Evolutionary conservation across 2,888 invertebrate genomes (phyloP).

Genomic region (Xestia ashworthii): DNA sequence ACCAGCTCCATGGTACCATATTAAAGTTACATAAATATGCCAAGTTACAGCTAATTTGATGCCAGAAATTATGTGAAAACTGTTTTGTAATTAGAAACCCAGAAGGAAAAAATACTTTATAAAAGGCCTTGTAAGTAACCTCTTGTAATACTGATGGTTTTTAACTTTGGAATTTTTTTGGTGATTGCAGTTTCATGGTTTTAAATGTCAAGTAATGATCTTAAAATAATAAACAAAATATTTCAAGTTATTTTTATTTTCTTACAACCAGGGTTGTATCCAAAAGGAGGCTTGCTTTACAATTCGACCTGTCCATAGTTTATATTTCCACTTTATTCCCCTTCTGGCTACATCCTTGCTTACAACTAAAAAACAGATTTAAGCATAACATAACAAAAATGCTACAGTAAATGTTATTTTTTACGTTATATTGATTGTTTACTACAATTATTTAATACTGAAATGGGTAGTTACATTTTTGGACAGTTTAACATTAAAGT

Average conservation of each 20-base stretch:
- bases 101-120: neutral
- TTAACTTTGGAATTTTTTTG: too few relatives aligned
- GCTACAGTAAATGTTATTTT: slow-evolving; percentile 76
- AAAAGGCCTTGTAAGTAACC: neutral
- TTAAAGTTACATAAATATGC: neutral
- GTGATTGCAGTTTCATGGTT: neutral
- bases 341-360: slow-evolving; percentile 55
- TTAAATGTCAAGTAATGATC: neutral
- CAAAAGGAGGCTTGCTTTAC: slow-evolving; percentile 34
- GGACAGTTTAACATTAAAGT: neutral
- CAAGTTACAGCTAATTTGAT: neutral
- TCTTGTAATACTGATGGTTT: neutral
- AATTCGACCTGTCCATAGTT: neutral
- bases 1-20: neutral
- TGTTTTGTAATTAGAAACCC: neutral
- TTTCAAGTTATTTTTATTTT: slow-evolving; percentile 57
- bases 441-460: slow-evolving; percentile 58
- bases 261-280: slow-evolving; percentile 42
- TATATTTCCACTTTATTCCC: slow-evolving; percentile 18
- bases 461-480: slow-evolving; percentile 67
- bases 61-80: neutral
- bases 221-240: slow-evolving; percentile 32
- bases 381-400: slow-evolving; percentile 80
- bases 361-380: slow-evolving; percentile 79
- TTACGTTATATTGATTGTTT: slow-evolving; percentile 56